Evolutionary conservation across 2,113 vertebrate species (phyloP).

Genomic region (Dromaius novaehollandiae): DNA sequence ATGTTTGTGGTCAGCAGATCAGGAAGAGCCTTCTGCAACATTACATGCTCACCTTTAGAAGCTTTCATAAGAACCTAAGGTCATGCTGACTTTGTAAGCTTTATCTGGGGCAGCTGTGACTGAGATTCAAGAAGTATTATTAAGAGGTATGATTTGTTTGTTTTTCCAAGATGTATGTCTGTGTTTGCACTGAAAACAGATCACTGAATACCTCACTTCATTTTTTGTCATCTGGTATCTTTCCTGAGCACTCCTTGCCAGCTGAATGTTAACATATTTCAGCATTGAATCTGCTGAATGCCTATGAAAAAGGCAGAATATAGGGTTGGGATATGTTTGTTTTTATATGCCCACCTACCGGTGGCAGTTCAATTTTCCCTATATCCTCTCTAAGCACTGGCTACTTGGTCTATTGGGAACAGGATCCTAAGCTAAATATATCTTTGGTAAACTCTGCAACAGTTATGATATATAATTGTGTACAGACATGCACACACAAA

Average conservation of each 20-base stretch:
- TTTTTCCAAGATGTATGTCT: background rate
- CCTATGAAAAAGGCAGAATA: background rate
- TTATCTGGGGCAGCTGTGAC: background rate
- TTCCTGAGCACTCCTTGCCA: background rate
- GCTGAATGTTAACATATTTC: background rate
- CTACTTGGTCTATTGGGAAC: background rate
- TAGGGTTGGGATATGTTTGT: background rate
- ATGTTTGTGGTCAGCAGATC: background rate
- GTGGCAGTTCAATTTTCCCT: background rate
- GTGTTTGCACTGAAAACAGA: background rate
- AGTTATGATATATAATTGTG: background rate
- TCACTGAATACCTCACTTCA: background rate
- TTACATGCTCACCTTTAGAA: background rate
- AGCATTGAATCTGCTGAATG: background rate
- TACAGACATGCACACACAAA: background rate
- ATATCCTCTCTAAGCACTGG: background rate
- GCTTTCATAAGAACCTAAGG: background rate
- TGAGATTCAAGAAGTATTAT: background rate
- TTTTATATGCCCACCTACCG: background rate
- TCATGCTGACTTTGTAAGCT: background rate
- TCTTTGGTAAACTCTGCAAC: background rate
- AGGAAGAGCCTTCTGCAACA: background rate
- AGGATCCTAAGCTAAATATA: background rate
- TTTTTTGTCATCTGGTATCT: background rate
- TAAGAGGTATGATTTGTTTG: background rate